Evolutionary conservation across 2,113 vertebrate genomes (phyloP), one percentile per base, ranked within the genome.

Genomic region (Scomber colias): DNA sequence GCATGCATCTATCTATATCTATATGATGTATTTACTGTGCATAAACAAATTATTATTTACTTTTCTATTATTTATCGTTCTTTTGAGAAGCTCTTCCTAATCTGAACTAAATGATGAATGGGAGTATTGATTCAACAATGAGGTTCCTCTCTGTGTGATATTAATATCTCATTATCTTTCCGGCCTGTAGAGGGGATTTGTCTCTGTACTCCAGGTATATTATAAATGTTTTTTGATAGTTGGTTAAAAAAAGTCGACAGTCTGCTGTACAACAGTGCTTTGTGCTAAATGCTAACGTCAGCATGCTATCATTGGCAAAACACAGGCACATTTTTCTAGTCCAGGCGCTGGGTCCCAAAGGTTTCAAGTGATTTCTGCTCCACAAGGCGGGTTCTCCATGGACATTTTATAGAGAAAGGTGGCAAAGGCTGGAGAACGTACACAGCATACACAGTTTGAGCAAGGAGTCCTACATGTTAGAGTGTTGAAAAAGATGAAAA

Each of bases 71-170:
- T 14, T 27, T 61, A n/a, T 68, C 27, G 31, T 68, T 79, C 51
- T 17, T 24, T 45, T 54, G 12, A 53, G n/a, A 50, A 13, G 54
- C 1, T 31, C 31, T 71, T 49, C 45, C 62, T 54, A 24, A 14
- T 5, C 40, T 4, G 13, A 46, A 27, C 30, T 46, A 56, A 30
- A 66, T 75, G 69, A 85, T 80, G 14, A 76, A 83, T 76, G 63
- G 0, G 17, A 77, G 51, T 31, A 27, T 56, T 12, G 51, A 63
- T 11, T 53, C 27, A 35, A 86, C 27, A 76, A 55, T 35, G 40
- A 44, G n/a, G 14, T 51, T 63, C 11, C 3, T 45, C 11, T 57
- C 31, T 24, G 6, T 40, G 35, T 40, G 17, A 7, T 3, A 0
- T 61, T 60, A 24, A 63, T 40, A 27, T 68, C 8, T 44, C 19